Evolutionary conservation across 1,140 invertebrate species (phyloP).

Genomic region (Drosophila pachea): DNA sequence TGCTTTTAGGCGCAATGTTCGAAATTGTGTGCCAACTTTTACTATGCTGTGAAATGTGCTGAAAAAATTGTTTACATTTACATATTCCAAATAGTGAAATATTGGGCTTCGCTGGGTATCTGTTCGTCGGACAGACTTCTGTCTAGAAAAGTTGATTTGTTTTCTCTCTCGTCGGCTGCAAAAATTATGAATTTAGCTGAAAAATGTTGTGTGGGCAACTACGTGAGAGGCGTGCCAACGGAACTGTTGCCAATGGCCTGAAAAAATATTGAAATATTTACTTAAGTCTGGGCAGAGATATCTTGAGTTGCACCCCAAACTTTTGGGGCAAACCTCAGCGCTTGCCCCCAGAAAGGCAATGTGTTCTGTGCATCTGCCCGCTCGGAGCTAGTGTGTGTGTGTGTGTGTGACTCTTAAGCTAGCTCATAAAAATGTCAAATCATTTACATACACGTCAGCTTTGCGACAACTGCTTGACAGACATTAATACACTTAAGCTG

Average conservation of each 20-base stretch:
- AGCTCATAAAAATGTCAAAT: conserved; percentile 75
- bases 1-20: conserved; percentile 53
- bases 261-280: conserved; percentile 63
- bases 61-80: not conserved
- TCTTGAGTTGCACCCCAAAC: conserved; percentile 1
- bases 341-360: conserved; percentile 3
- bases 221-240: conserved; percentile 65
- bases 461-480: conserved; percentile 74
- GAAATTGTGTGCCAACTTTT: conserved; percentile 37
- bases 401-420: conserved; percentile 34
- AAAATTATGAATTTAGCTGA: conserved; percentile 73
- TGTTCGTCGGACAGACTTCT: not conserved
- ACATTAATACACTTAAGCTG: conserved; percentile 76
- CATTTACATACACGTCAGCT: conserved; percentile 75
- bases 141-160: not conserved
- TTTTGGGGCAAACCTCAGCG: conserved; percentile 6
- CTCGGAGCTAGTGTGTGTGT: conserved; percentile 15
- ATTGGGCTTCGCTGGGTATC: not conserved
- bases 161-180: conserved; percentile 25
- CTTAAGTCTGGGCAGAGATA: conserved; percentile 18
- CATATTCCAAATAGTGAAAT: not conserved
- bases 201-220: conserved; percentile 48
- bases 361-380: not conserved
- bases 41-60: not conserved
- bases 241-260: conserved; percentile 48